Evolutionary conservation across 2,888 invertebrate genomes (phyloP).

Genomic region (Acrocyrtus sp.): DNA sequence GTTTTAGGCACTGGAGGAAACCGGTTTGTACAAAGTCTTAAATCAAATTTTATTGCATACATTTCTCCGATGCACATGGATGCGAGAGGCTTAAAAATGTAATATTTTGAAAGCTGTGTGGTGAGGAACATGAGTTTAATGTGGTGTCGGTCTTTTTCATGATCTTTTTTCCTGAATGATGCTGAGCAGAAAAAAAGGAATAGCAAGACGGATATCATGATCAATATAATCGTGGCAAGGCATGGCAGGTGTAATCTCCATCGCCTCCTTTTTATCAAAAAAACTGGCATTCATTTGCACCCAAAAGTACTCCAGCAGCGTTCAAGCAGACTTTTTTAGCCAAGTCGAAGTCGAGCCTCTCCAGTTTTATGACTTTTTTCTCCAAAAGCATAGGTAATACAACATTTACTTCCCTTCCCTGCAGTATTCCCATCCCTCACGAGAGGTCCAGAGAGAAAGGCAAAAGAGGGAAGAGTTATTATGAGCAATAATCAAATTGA

Average conservation of each 20-base stretch:
- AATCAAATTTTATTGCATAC: constrained; percentile 56
- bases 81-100: constrained; percentile 34
- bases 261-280: constrained; percentile 39
- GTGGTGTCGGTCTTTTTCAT: constrained; percentile 38
- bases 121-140: constrained; percentile 9
- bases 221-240: constrained; percentile 26
- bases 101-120: constrained; percentile 41
- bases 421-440: background rate
- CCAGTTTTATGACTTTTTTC: constrained; percentile 54
- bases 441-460: constrained; percentile 7
- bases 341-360: constrained; percentile 17
- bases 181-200: background rate
- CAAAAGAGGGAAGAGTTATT: constrained; percentile 24
- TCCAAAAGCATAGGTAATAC: constrained; percentile 46
- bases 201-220: background rate
- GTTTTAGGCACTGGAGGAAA: constrained; percentile 34
- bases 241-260: constrained; percentile 27
- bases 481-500: constrained; percentile 49
- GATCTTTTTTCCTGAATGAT: too few relatives aligned
- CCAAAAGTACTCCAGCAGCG: constrained; percentile 41
- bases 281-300: constrained; percentile 46
- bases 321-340: constrained; percentile 2
- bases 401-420: too few relatives aligned
- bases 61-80: constrained; percentile 17
- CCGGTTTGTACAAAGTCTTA: constrained; percentile 48